These are phyloP conservation scores for Xiphias gladius DNA, from an alignment of 2,113 vertebrate genomes.

Conservation along the genomic window DNA sequence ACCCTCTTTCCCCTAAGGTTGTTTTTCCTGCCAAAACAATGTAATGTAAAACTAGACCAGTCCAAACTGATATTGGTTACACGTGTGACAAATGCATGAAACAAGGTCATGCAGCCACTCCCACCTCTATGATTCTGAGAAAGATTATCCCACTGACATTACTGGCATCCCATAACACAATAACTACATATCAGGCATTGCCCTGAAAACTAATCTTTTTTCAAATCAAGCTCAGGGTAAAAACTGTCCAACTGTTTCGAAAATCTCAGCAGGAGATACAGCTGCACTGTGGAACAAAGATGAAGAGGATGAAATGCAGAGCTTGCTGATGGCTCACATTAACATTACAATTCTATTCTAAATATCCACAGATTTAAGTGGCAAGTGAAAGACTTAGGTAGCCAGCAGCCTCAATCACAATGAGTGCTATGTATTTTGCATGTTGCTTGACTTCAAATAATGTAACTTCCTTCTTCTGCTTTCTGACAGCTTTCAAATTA, in stretches of 20 bases:
- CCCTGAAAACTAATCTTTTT: conserved; percentile 53
- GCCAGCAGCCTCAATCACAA: not conserved
- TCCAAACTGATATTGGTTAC: conserved; percentile 15
- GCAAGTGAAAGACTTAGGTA: not conserved
- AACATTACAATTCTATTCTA: not conserved
- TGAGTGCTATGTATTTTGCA: not conserved
- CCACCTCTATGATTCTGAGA: conserved; percentile 27
- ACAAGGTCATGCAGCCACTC: conserved; percentile 28
- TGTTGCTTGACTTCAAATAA: not conserved
- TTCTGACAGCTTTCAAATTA: not conserved
- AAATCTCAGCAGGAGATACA: not conserved
- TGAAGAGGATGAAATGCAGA: not conserved
- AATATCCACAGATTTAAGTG: not conserved
- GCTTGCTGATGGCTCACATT: not conserved
- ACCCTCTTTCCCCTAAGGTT: not conserved
- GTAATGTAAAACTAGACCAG: not conserved
- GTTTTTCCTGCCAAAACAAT: conserved; percentile 7
- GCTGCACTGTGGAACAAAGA: not conserved
- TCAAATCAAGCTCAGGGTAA: conserved; percentile 23
- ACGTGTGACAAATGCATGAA: not conserved
- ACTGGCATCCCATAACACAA: conserved; percentile 7
- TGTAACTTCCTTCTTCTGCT: not conserved
- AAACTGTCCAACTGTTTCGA: conserved; percentile 3
- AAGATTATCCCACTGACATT: conserved; percentile 53
- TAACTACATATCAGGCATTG: not conserved